These are phyloP conservation scores for Ganaspis brasiliensis DNA, from an alignment of 2,888 invertebrate genomes.

Conservation along the genomic window DNA sequence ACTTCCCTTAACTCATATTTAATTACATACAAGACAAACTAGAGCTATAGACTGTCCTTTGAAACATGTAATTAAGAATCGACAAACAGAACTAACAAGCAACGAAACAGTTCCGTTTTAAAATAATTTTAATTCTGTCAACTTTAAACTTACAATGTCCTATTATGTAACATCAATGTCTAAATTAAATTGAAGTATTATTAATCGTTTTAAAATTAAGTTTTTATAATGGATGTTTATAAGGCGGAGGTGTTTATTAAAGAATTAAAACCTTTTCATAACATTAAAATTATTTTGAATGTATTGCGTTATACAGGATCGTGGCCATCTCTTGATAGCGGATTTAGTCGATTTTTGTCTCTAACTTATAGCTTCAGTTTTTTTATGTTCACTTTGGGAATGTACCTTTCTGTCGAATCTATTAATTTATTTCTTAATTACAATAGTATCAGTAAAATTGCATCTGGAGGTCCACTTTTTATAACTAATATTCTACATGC, in stretches of 20 bases:
- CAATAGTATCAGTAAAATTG: slow-evolving; percentile 63
- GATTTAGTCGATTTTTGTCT: slow-evolving; percentile 53
- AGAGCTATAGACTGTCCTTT: no score
- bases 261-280: slow-evolving; percentile 64
- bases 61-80: no score
- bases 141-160: no score
- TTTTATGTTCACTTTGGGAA: slow-evolving; percentile 63
- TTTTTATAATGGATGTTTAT: slow-evolving; percentile 9
- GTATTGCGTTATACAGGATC: slow-evolving; percentile 70
- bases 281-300: slow-evolving; percentile 64
- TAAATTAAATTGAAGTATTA: no score
- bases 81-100: no score
- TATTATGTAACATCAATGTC: no score
- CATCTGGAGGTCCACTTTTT: slow-evolving; percentile 65
- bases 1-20: no score
- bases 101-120: no score
- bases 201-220: no score
- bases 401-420: slow-evolving; percentile 62
- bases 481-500: slow-evolving; percentile 69
- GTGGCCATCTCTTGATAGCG: slow-evolving; percentile 64
- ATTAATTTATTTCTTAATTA: slow-evolving; percentile 62
- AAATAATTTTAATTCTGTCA: no score
- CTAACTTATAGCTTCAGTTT: slow-evolving; percentile 58
- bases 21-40: no score
- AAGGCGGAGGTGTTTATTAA: slow-evolving; percentile 28